Evolutionary conservation across 2,888 invertebrate genomes (phyloP), one percentile per base, ranked within the genome.

Genomic region (Chrysolina haemoptera): DNA sequence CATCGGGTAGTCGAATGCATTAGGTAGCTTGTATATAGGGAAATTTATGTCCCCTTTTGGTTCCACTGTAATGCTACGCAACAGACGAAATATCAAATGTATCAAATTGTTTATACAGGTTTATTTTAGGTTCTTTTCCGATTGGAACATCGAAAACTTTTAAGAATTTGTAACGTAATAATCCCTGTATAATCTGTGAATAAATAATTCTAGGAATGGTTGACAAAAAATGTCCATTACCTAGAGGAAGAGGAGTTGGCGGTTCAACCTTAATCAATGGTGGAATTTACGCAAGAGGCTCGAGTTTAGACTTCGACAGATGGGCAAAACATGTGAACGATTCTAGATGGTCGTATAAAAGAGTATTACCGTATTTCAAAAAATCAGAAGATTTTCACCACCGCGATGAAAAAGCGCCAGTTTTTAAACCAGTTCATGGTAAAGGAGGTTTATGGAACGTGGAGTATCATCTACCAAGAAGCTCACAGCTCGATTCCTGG

Each of bases 321-420:
- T 90, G 90, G 90, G 89, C 86, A 10, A 80, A 81, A 0, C 46
- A 76, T 12, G 79, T 84, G 2, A 84, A 85, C 9, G 84, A 83
- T 55, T 82, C 83, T 9, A 68, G 71, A 41, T 86, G 90, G 91
- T 90, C 93, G 1, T 92, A 92, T 80, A 82, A 88, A 0, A 91
- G 92, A 0, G 90, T 87, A 3, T 84, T 90, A 16, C 90, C 90
- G 0, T 91, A 90, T 35, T 75, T 75, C 68, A 65, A 64, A 40
- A 72, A 71, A 6, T 73, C 73, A 16, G 43, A 71, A 18, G 8
- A 53, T 22, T 75, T 70, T 16, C 35, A 59, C 16, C 68, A 73
- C 20, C 50, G 65, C 11, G 69, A 77, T 53, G 41, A 20, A n/a
- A 12, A 16, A 8, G 68, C 73, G n/a, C 71, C 73, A 1, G 70